Percentiles rank a stretch among this genome's conserved stretches.
Evolutionary conservation across 2,888 invertebrate species (phyloP).

Genomic region (Drosophila algonquin): DNA sequence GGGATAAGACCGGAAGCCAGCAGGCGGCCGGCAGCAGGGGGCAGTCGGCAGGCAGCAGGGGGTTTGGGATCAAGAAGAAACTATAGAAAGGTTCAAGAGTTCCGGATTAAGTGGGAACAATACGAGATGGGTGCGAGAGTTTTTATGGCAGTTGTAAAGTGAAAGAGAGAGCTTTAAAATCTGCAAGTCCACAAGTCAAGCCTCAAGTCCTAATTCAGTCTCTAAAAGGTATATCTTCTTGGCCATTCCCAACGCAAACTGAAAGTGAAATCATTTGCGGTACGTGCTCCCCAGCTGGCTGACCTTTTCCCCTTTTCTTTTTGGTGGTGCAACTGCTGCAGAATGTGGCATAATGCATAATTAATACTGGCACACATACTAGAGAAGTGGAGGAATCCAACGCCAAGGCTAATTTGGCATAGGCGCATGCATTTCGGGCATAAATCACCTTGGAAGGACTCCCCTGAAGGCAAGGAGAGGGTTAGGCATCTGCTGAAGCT

Average conservation of each 20-base stretch:
- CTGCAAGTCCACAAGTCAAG: not conserved
- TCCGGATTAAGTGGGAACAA: constrained; percentile 1
- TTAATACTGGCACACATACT: constrained; percentile 70
- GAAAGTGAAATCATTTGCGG: constrained; percentile 8
- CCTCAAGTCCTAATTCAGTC: not conserved
- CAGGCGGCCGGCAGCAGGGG: not conserved
- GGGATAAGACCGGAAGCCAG: not conserved
- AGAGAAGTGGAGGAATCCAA: constrained; percentile 48
- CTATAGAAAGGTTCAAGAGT: not conserved
- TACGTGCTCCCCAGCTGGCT: constrained; percentile 16
- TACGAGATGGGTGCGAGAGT: not conserved
- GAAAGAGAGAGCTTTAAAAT: not conserved
- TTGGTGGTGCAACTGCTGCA: not conserved
- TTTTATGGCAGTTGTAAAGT: not conserved
- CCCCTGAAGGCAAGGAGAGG: constrained; percentile 29
- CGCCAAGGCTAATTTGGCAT: constrained; percentile 73
- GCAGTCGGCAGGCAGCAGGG: not conserved
- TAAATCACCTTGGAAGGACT: constrained; percentile 71
- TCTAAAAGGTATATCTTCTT: not conserved
- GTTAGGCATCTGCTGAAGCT: constrained; percentile 30
- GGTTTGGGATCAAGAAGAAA: not conserved
- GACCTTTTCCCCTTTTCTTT: constrained; percentile 28
- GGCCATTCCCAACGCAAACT: constrained; percentile 1
- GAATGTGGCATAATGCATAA: constrained; percentile 57
- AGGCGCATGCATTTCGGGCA: constrained; percentile 66